phyloP scores from a whole-genome alignment of 2,113 vertebrate genomes.

The Sebastes fasciatus region DNA sequence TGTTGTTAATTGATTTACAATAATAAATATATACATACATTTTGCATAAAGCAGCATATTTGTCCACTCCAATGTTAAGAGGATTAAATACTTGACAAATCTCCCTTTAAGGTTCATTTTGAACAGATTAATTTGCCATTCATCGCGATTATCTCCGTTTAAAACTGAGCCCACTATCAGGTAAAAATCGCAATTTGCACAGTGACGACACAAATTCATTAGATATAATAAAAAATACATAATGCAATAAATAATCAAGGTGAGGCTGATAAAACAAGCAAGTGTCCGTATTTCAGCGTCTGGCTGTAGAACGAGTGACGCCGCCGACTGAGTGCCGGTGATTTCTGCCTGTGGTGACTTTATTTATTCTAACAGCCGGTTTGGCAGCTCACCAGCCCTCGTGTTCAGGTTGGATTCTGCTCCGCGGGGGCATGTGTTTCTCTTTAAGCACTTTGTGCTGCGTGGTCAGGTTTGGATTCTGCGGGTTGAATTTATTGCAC shows the following conservation, averaged over 20 bases:
- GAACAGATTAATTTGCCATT: no score
- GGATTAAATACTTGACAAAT: no score
- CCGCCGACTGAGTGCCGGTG: no score
- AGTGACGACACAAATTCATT: not conserved
- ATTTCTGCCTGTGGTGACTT: constrained; percentile 26
- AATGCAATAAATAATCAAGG: not conserved
- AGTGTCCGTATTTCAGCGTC: not conserved
- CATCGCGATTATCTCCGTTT: no score
- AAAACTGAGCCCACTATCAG: no score
- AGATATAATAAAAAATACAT: not conserved
- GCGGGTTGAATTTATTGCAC: constrained; percentile 22
- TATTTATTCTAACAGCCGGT: constrained; percentile 10
- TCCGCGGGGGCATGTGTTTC: constrained; percentile 26
- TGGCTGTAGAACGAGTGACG: not conserved
- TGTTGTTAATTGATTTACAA: no score
- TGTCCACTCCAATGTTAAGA: no score
- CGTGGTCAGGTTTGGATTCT: constrained; percentile 13
- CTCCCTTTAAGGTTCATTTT: no score
- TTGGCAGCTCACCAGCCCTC: constrained; percentile 11
- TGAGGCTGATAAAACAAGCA: not conserved
- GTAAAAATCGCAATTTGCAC: no score
- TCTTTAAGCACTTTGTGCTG: constrained; percentile 30
- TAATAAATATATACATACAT: no score
- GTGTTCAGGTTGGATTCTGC: constrained; percentile 4
- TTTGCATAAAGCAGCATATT: no score